Evolutionary conservation across 1,140 invertebrate species (phyloP).

Genomic region (Eumeta japonica): DNA sequence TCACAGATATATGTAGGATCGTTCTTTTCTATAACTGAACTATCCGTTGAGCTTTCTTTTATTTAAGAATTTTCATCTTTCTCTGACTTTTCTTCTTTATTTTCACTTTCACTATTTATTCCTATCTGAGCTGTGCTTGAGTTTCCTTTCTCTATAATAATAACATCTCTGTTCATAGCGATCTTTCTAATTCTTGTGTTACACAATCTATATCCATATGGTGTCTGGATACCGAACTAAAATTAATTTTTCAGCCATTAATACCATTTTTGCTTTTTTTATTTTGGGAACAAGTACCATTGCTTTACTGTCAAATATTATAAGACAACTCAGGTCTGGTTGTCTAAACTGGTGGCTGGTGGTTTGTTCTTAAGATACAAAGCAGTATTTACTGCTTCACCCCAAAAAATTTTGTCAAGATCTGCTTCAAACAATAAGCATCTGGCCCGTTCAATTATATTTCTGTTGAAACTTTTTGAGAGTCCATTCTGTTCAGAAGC

Average conservation of each 20-base stretch:
- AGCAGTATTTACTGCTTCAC: conserved; percentile 13
- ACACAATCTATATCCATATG: conserved; percentile 25
- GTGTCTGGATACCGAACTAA: conserved; percentile 34
- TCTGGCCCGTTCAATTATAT: conserved; percentile 16
- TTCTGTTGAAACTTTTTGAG: conserved; percentile 20
- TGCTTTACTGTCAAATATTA: conserved; percentile 36
- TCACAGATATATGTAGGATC: conserved; percentile 6
- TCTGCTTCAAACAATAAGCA: conserved; percentile 14
- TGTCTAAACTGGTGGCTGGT: conserved; percentile 5
- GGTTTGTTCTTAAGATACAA: conserved; percentile 21
- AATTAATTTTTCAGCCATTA: conserved; percentile 22
- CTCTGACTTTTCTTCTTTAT: not conserved
- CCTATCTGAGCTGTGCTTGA: conserved; percentile 5
- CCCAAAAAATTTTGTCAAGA: conserved; percentile 9
- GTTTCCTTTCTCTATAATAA: too few species aligned
- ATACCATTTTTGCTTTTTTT: conserved; percentile 29
- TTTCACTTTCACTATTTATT: not conserved
- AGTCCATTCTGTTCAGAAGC: conserved; percentile 36
- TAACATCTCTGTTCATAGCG: conserved; percentile 9
- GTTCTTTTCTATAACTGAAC: too few species aligned
- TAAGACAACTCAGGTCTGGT: conserved; percentile 25
- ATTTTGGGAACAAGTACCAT: conserved; percentile 30
- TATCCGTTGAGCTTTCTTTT: too few species aligned
- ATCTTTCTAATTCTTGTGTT: conserved; percentile 18
- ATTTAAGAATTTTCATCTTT: conserved; percentile 1